These are phyloP conservation scores for Monochamus alternatus DNA, from an alignment of 2,888 invertebrate species.

Conservation along the genomic window DNA sequence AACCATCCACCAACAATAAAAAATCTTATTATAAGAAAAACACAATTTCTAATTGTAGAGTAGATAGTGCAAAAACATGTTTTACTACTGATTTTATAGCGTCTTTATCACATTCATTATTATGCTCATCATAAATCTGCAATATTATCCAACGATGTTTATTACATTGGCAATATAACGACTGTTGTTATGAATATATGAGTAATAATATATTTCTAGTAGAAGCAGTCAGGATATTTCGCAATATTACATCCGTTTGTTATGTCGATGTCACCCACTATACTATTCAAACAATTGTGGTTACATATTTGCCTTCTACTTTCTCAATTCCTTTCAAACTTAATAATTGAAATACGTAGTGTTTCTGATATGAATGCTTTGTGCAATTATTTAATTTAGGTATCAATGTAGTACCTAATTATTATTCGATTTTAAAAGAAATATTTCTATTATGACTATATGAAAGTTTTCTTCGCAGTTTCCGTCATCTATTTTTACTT, in stretches of 20 bases:
- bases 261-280: neutral
- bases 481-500: too few relatives aligned
- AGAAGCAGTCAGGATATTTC: conserved; percentile 4
- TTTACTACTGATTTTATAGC: conserved; percentile 2
- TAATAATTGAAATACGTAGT: too few relatives aligned
- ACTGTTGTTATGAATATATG: conserved; percentile 4
- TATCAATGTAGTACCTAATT: too few relatives aligned
- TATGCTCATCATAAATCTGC: conserved; percentile 5
- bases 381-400: too few relatives aligned
- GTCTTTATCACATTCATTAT: conserved; percentile 23
- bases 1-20: too few relatives aligned
- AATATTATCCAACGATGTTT: conserved; percentile 9
- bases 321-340: neutral
- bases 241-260: conserved; percentile 15
- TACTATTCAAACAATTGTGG: too few relatives aligned
- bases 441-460: too few relatives aligned
- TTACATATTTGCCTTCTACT: neutral
- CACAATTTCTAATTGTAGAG: neutral
- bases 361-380: too few relatives aligned
- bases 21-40: too few relatives aligned
- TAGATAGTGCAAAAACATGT: neutral
- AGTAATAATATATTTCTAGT: conserved; percentile 3
- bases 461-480: too few relatives aligned
- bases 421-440: too few relatives aligned
- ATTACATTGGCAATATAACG: conserved; percentile 17